These are phyloP conservation scores for Synergus laeviventris DNA, from an alignment of 2,888 invertebrate species.

Conservation along the genomic window DNA sequence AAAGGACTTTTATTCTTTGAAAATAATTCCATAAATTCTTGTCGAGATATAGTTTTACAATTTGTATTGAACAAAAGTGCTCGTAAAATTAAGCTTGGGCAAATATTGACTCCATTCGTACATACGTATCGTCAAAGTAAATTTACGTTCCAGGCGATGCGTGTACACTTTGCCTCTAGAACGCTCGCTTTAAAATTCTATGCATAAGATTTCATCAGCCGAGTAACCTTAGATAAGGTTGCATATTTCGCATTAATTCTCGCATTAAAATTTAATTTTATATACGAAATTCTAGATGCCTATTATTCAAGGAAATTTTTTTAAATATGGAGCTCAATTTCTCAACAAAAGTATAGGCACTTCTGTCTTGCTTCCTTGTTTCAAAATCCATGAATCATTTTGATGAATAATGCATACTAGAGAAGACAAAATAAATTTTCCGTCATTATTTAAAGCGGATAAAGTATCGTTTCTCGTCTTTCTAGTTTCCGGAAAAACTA, in stretches of 20 bases:
- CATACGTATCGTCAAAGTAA: background rate
- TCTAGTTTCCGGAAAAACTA: conserved; percentile 34
- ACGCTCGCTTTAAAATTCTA: background rate
- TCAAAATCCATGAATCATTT: conserved; percentile 12
- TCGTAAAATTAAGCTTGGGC: background rate
- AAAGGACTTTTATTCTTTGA: conserved; percentile 4
- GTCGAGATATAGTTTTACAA: background rate
- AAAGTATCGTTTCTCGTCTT: conserved; percentile 35
- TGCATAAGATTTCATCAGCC: background rate
- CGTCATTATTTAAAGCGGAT: conserved; percentile 35
- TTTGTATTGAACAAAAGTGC: background rate
- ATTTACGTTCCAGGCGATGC: background rate
- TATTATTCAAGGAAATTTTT: background rate
- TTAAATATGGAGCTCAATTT: background rate
- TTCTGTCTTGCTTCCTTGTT: background rate
- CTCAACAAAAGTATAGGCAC: background rate
- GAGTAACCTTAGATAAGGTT: background rate
- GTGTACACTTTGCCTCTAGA: background rate
- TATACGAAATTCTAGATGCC: background rate
- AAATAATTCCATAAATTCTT: conserved; percentile 18
- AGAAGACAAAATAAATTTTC: conserved; percentile 29
- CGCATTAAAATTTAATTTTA: background rate
- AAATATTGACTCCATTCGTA: background rate
- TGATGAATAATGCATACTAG: conserved; percentile 25
- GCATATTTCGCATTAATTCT: background rate